These are phyloP conservation scores for Gryllus bimaculatus DNA, from an alignment of 1,140 invertebrate genomes.

Conservation along the genomic window DNA sequence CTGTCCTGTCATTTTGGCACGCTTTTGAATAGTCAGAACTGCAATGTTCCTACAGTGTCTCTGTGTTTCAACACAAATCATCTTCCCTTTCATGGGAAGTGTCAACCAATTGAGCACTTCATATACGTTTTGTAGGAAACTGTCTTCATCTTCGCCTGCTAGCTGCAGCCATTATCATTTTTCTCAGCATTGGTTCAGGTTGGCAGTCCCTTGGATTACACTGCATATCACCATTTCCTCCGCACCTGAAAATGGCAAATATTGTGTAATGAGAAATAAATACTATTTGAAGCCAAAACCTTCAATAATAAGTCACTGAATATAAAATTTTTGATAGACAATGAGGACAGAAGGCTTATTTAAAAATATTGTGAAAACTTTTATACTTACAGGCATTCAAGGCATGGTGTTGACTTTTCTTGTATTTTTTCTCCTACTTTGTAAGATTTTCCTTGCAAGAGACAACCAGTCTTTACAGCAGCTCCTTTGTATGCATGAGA, in stretches of 20 bases:
- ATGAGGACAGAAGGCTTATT: background rate
- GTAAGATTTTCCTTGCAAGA: conserved; percentile 71
- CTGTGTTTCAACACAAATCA: background rate
- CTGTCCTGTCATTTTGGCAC: conserved; percentile 17
- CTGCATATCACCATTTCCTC: conserved; percentile 81
- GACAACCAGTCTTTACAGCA: conserved; percentile 65
- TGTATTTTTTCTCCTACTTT: conserved; percentile 71
- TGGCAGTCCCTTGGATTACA: conserved; percentile 81
- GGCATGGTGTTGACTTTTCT: conserved; percentile 78
- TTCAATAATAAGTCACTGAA: background rate
- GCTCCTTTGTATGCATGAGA: conserved; percentile 65
- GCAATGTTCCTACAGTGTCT: background rate
- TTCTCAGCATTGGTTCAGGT: conserved; percentile 76
- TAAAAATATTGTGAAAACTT: background rate
- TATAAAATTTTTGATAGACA: background rate
- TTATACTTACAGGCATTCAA: conserved; percentile 79
- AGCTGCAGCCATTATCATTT: conserved; percentile 72
- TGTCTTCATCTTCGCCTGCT: conserved; percentile 44
- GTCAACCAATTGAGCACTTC: background rate
- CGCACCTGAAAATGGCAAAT: conserved; percentile 56
- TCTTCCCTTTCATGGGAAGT: background rate
- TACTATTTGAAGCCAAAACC: background rate
- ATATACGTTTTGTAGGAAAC: background rate
- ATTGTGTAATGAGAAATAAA: conserved; percentile 13
- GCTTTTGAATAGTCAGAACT: conserved; percentile 8